phyloP scores from a whole-genome alignment of 2,888 invertebrate species.

The Zelleria hepariella region DNA sequence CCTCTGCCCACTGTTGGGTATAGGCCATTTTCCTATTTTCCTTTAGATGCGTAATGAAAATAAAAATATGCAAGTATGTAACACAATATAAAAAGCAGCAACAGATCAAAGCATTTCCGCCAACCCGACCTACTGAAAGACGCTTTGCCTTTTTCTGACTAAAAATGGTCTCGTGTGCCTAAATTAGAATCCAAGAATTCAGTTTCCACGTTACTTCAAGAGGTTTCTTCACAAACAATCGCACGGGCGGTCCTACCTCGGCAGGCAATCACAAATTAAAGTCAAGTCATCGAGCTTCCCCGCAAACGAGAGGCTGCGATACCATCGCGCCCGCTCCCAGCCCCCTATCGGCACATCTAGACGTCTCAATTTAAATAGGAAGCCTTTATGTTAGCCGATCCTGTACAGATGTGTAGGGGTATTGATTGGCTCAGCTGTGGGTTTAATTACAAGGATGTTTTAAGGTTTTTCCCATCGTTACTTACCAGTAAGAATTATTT shows the following conservation, averaged over 20 bases:
- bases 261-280: conserved; percentile 3
- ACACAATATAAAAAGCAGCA: too few relatives aligned
- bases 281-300: conserved; percentile 1
- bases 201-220: neutral
- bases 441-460: neutral
- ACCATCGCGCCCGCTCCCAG: conserved; percentile 41
- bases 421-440: neutral
- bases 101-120: too few relatives aligned
- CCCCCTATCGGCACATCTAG: conserved; percentile 48
- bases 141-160: too few relatives aligned
- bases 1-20: too few relatives aligned
- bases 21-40: too few relatives aligned
- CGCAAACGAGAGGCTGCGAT: conserved; percentile 25
- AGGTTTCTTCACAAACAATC: neutral
- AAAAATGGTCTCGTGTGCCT: too few relatives aligned
- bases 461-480: neutral
- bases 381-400: neutral
- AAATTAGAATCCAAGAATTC: too few relatives aligned
- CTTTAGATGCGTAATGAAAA: too few relatives aligned
- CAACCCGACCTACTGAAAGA: too few relatives aligned
- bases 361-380: conserved; percentile 61
- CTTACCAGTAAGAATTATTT: too few relatives aligned
- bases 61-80: too few relatives aligned
- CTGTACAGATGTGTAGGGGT: neutral
- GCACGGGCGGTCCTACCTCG: neutral